phyloP scores from a whole-genome alignment of 2,888 invertebrate species.

The Drepanosiphum platanoidis region DNA sequence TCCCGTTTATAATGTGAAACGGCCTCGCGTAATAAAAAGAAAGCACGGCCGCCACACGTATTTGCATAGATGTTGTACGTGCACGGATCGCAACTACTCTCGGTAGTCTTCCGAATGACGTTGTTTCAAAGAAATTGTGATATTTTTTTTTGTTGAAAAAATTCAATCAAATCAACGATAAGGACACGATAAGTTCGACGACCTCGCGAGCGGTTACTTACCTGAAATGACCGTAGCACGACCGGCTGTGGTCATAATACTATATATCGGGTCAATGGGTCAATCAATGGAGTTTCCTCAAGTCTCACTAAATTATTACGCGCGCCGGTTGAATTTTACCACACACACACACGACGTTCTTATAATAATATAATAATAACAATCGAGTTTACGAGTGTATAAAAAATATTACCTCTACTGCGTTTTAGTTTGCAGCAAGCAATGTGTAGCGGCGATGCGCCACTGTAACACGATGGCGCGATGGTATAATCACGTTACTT shows the following conservation, averaged over 20 bases:
- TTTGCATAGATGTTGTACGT: not conserved
- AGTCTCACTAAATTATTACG: constrained; percentile 42
- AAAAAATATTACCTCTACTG: too few relatives aligned
- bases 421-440: too few relatives aligned
- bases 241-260: not conserved
- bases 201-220: constrained; percentile 13
- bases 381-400: too few relatives aligned
- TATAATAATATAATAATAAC: too few relatives aligned
- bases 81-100: too few relatives aligned
- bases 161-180: too few relatives aligned
- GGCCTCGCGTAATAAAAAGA: not conserved
- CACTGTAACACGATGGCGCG: too few relatives aligned
- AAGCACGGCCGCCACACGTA: too few relatives aligned
- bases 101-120: not conserved
- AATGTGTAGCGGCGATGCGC: too few relatives aligned
- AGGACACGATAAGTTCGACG: not conserved
- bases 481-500: too few relatives aligned
- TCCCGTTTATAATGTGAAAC: too few relatives aligned
- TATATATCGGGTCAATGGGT: constrained; percentile 43
- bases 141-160: constrained; percentile 18
- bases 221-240: constrained; percentile 33
- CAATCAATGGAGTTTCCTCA: constrained; percentile 54
- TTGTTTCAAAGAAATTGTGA: not conserved
- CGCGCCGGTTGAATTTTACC: not conserved
- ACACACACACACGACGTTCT: too few relatives aligned